Base-by-base conservation (phyloP, 23 tunicate species). In the Phallusia fumigata region DNA sequence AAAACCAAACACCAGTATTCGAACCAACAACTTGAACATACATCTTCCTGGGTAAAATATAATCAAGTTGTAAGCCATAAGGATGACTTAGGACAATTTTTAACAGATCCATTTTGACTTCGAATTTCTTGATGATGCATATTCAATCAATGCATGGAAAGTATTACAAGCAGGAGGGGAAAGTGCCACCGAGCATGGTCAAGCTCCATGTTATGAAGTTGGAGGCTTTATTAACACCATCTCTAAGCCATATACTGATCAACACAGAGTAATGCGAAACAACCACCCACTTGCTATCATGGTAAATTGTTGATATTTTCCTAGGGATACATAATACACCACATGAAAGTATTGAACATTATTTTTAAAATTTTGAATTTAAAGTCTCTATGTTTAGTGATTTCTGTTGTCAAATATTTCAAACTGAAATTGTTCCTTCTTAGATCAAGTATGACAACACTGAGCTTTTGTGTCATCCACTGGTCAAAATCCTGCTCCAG, bases 91-190 rank as follows among this genome's bases (percentile, higher is more conserved):
- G 47, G 47, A 10, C 47, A 40, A 5, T 77, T 77, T 36, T 77
- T 35, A 13, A 3, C 64, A 85, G 88, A 30, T 85, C 10, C 30
- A 40, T 0, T 73, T 80, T 73, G 83, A 86, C 40, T 80, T 86
- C 34, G 89, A 86, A 49, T 86, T 86, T 40, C 65, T 80, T 24
- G 89, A 86, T 53, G 89, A 86, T 73, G 73, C 53, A 24, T 86
- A 86, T 64, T 28, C 84, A 3, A 45, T 52, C 30, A 36, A 65
- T 36, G 32, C 80, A 28, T 86, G 89, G 89, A 40, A 86, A 36
- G 31, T 83, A 21, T 21, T 65, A 32, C 53, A 77, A 51, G 83
- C 28, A 49, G 52, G 51, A 10, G 84, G 77, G 3, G 74, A 52
- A 45, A 33, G 19, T 33, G 73, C 33, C 0, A 35, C 40, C 19